These are phyloP conservation scores for Anoplolepis gracilipes DNA, from an alignment of 1,140 invertebrate genomes.

Conservation along the genomic window DNA sequence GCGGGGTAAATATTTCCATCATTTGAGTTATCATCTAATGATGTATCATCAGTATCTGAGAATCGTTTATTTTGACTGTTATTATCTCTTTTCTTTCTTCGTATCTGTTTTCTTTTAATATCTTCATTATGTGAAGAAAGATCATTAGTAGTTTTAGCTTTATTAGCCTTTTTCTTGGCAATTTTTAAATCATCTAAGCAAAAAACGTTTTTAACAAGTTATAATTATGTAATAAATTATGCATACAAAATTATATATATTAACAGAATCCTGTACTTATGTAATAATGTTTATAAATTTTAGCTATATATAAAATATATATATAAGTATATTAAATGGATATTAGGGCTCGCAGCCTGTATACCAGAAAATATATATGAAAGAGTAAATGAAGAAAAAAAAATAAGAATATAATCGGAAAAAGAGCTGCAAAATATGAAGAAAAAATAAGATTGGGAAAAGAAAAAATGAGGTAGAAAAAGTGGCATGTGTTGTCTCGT, in stretches of 20 bases:
- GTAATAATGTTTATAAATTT: slow-evolving; percentile 4
- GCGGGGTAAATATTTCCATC: slow-evolving; percentile 24
- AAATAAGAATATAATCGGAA: not conserved
- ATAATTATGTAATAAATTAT: slow-evolving; percentile 17
- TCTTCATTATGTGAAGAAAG: slow-evolving; percentile 29
- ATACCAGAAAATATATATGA: slow-evolving; percentile 9
- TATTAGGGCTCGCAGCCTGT: not conserved
- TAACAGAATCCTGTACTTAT: not conserved
- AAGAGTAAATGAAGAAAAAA: not conserved
- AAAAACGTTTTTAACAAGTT: slow-evolving; percentile 3
- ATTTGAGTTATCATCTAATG: not conserved
- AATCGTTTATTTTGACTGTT: not conserved
- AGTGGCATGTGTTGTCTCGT: too few relatives aligned
- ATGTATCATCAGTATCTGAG: slow-evolving; percentile 20
- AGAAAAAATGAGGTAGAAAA: not conserved
- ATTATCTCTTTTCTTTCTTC: slow-evolving; percentile 13
- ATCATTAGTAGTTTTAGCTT: slow-evolving; percentile 35
- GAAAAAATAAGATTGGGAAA: not conserved
- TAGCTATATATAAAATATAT: too few relatives aligned
- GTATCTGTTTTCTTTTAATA: slow-evolving; percentile 6
- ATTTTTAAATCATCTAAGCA: slow-evolving; percentile 24
- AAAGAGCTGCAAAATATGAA: not conserved
- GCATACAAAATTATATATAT: not conserved
- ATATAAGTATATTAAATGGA: slow-evolving; percentile 4
- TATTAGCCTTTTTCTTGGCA: slow-evolving; percentile 36